Conservation (phyloP, 2,113 vertebrate genomes). For the Plotosus lineatus region DNA sequence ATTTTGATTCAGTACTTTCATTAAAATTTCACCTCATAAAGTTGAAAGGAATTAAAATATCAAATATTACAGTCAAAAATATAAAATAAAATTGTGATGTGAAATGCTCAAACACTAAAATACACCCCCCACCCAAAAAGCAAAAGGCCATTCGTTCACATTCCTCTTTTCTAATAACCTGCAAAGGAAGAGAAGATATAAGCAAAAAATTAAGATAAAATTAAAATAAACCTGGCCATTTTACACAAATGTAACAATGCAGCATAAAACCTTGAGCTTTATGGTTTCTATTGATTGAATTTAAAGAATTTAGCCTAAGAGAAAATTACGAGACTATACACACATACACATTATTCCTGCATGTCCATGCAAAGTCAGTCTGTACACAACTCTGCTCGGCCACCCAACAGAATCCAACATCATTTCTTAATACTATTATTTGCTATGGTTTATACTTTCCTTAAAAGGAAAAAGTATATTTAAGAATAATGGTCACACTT, state of each 20-base stretch:
- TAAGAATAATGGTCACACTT: conserved; percentile 63
- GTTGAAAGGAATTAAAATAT: conserved; percentile 15
- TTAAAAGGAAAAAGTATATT: conserved; percentile 67
- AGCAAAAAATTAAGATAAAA: background rate
- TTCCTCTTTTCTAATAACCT: conserved; percentile 11
- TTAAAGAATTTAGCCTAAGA: conserved; percentile 64
- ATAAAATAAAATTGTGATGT: conserved; percentile 54
- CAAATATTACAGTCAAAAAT: conserved; percentile 9
- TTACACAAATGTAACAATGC: conserved; percentile 45
- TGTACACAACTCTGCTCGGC: conserved; percentile 56
- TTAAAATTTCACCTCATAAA: conserved; percentile 23
- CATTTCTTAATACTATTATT: conserved; percentile 55
- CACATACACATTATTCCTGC: conserved; percentile 67
- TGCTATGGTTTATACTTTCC: conserved; percentile 63
- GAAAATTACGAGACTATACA: conserved; percentile 68
- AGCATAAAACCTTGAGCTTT: conserved; percentile 75
- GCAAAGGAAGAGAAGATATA: conserved; percentile 14
- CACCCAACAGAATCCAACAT: conserved; percentile 52
- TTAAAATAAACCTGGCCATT: conserved; percentile 27
- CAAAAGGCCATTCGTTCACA: background rate
- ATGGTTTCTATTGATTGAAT: conserved; percentile 65
- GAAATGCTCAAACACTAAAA: conserved; percentile 57
- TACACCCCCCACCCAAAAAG: background rate
- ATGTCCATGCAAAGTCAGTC: conserved; percentile 58
- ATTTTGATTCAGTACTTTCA: conserved; percentile 14